A percentile compares a stretch with the other conserved stretches of the same genome.
phyloP scores from a whole-genome alignment of 2,888 invertebrate species.

The Oscheius sp. region DNA sequence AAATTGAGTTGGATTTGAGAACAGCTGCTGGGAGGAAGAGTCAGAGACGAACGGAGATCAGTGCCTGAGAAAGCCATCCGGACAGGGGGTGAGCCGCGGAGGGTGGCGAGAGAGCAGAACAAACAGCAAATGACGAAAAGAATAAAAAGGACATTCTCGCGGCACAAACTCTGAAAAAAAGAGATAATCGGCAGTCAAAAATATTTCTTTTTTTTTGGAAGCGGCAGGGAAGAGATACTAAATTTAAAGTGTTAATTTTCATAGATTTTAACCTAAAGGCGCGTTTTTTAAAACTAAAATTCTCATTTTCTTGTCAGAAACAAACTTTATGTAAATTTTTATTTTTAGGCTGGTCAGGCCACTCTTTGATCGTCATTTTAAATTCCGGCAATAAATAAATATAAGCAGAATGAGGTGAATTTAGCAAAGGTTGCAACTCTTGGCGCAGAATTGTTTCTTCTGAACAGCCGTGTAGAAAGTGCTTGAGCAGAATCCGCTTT shows the following conservation, averaged over 20 bases:
- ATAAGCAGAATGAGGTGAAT: background rate
- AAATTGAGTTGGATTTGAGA: background rate
- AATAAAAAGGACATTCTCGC: slow-evolving; percentile 3
- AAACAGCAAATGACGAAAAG: slow-evolving; percentile 5
- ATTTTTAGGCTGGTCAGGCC: slow-evolving; percentile 3
- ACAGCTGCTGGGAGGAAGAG: slow-evolving; percentile 18
- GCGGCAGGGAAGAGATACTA: no score
- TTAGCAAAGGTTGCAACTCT: background rate
- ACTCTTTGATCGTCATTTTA: background rate
- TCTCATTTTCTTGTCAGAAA: no score
- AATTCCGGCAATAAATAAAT: background rate
- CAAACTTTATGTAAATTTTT: no score
- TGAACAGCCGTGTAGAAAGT: slow-evolving; percentile 5
- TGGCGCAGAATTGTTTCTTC: background rate
- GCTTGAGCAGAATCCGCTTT: slow-evolving; percentile 1
- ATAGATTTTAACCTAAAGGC: no score
- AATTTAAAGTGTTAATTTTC: no score
- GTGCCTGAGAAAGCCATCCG: background rate
- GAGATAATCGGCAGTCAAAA: no score
- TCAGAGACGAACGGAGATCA: slow-evolving; percentile 18
- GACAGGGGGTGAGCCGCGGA: background rate
- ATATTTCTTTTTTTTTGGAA: no score
- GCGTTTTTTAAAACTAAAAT: no score
- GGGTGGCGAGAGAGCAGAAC: slow-evolving; percentile 2
- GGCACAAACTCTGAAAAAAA: no score